A percentile compares a stretch with the other conserved stretches of the same genome.
phyloP scores from a whole-genome alignment of 1,140 invertebrate species.

The Drosophila biarmipes region DNA sequence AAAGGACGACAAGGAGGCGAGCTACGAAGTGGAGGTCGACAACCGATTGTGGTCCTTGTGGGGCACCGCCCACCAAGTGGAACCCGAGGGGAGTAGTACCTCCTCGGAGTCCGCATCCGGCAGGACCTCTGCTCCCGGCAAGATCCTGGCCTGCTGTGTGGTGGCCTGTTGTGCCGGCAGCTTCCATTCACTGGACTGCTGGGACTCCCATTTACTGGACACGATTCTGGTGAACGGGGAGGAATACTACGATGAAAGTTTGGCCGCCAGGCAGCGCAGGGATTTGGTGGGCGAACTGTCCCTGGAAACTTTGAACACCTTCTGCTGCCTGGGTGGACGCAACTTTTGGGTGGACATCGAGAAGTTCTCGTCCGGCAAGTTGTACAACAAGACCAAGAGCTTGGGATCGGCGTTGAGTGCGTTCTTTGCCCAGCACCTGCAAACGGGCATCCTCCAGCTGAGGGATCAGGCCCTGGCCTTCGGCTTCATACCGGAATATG shows the following conservation, averaged over 20 bases:
- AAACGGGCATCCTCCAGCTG: conserved; percentile 85
- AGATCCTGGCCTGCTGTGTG: conserved; percentile 84
- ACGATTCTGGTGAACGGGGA: conserved; percentile 85
- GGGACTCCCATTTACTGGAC: conserved; percentile 86
- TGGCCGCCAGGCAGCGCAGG: conserved; percentile 79
- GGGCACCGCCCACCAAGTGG: conserved; percentile 6
- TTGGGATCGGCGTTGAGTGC: conserved; percentile 85
- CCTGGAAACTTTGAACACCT: conserved; percentile 82
- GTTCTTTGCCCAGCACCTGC: conserved; percentile 85
- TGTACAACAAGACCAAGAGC: conserved; percentile 85
- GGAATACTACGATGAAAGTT: conserved; percentile 85
- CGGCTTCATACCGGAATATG: conserved; percentile 83
- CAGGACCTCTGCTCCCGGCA: neutral
- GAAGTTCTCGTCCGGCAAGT: conserved; percentile 85
- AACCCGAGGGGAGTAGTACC: neutral
- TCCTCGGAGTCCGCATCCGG: neutral
- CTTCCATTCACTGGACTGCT: conserved; percentile 85
- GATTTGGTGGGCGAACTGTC: conserved; percentile 83
- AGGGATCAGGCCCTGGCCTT: conserved; percentile 86
- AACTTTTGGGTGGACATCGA: conserved; percentile 85
- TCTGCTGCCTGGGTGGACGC: conserved; percentile 85
- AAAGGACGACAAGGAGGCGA: neutral
- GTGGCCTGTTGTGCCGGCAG: conserved; percentile 85
- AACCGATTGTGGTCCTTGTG: conserved; percentile 41
- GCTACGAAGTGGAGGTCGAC: conserved; percentile 36